Conservation (phyloP, 2,113 vertebrate genomes). For the Campylomormyrus numenius region DNA sequence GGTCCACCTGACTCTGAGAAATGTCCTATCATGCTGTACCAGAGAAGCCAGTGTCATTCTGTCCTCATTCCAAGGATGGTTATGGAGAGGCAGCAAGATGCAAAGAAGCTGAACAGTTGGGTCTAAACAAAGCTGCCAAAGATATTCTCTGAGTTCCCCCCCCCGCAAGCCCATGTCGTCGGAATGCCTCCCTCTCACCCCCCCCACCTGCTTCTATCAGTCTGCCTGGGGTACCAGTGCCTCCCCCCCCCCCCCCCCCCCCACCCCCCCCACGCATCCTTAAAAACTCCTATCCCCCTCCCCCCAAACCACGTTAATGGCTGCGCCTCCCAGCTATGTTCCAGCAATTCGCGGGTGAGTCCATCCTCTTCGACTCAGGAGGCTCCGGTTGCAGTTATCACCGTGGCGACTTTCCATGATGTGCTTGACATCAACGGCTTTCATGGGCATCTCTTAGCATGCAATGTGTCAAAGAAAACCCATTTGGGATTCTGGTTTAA, state of each 20-base stretch:
- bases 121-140: not conserved
- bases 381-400: not conserved
- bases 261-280: too few species aligned
- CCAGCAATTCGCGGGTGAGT: conserved; percentile 19
- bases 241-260: not conserved
- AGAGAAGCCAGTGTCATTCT: not conserved
- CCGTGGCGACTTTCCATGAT: not conserved
- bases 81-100: not conserved
- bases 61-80: not conserved
- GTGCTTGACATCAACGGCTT: not conserved
- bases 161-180: not conserved
- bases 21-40: not conserved
- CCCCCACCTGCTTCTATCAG: conserved; percentile 37
- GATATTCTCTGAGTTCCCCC: not conserved
- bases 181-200: not conserved
- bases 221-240: conserved; percentile 35
- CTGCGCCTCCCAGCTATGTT: conserved; percentile 39
- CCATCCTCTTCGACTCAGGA: not conserved
- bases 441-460: not conserved
- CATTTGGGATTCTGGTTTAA: not conserved
- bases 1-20: not conserved
- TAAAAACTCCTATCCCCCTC: too few species aligned
- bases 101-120: not conserved
- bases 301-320: conserved; percentile 55
- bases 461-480: not conserved